phyloP scores from a whole-genome alignment of 2,113 vertebrate genomes.

The Tauraco erythrolophus region DNA sequence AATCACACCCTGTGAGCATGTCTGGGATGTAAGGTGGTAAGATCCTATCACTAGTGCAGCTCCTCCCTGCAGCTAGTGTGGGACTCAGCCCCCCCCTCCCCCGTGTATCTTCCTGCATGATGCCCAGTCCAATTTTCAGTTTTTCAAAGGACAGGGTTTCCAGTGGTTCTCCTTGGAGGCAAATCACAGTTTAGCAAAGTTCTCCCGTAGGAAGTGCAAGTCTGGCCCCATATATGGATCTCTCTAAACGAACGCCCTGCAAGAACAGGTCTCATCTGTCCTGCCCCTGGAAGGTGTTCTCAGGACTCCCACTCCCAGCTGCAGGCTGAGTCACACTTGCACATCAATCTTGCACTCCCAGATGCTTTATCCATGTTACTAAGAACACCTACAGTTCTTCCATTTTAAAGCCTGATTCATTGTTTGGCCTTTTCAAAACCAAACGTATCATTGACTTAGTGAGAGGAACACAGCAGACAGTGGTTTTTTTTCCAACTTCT shows the following conservation, averaged over 20 bases:
- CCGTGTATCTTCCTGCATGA: accelerated
- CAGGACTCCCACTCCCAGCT: neutral
- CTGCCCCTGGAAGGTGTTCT: neutral
- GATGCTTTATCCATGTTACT: neutral
- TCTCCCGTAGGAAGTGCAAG: accelerated
- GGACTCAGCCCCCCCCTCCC: neutral
- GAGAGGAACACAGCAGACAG: neutral
- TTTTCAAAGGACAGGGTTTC: neutral
- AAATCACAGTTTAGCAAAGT: neutral
- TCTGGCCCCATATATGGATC: accelerated
- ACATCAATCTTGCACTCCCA: neutral
- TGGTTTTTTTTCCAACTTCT: neutral
- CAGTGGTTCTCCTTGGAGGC: neutral
- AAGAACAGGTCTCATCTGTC: neutral
- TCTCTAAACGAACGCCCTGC: accelerated
- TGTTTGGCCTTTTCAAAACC: slow-evolving; percentile 50
- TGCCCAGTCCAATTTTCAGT: neutral
- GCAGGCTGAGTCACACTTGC: neutral
- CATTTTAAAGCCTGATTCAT: slow-evolving; percentile 54
- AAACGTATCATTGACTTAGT: slow-evolving; percentile 8
- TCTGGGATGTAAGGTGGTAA: neutral
- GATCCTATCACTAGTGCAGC: neutral
- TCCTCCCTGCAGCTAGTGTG: neutral
- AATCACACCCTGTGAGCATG: neutral
- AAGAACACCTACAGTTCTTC: slow-evolving; percentile 43